Base-by-base conservation (phyloP, 2,888 invertebrate species). In the Patella depressa region DNA sequence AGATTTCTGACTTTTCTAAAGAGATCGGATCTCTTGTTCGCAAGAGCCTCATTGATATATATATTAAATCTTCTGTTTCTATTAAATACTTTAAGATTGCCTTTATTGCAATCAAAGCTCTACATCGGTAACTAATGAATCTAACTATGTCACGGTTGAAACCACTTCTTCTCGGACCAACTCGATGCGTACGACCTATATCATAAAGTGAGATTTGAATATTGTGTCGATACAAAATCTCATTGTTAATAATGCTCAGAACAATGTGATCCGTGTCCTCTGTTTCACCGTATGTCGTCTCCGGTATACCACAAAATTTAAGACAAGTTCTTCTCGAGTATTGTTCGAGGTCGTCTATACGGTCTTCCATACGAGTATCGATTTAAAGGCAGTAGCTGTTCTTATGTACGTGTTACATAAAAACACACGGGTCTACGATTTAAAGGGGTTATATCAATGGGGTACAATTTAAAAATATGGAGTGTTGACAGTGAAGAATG, bases 301-400 rank as follows among this genome's bases (percentile, higher is more conserved):
- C 65, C 3, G 65, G 65, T 7, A 65, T 65, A 65, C 65, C 65
- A 65, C 65, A 19, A 65, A 65, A 65, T 11, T 65, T 65, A 4
- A 65, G 65, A 65, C 65, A 65, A 19, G 65, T 65, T 7, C 65
- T n/a, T 19, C 65, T n/a, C 3, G 65, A 65, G 24, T 65, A 65
- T 65, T 65, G 65, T 65, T 65, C 65, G n/a, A 65, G 24, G 65
- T 65, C 65, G 14, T 65, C 65, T 19, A 65, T 11, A 9, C 65
- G 65, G n/a, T 65, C 65, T 9, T 65, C 65, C n/a, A 65, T 29
- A 29, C 29, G 2, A 29, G 29, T 29, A 2, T 29, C 29, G 29
- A 29, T 29, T 29, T 29, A 29, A 29, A 29, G 29, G 29, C 29
- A 29, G 29, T 29, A 29, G 29, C 29, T 29, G 29, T 29, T 29